These are phyloP conservation scores for Hermaeophaga mercurialis DNA, from an alignment of 2,888 invertebrate genomes.

Conservation along the genomic window DNA sequence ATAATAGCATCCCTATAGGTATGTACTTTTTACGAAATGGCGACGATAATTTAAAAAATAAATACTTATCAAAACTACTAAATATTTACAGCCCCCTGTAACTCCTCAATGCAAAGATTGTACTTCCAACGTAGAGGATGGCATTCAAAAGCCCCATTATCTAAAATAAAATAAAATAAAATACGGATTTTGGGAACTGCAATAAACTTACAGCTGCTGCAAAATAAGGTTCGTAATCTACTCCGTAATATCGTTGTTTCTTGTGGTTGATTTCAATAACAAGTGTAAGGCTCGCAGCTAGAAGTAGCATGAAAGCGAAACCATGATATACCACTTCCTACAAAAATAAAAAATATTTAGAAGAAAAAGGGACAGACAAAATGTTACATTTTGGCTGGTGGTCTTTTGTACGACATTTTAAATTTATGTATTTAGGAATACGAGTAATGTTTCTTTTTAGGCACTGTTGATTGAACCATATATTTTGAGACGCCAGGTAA, in stretches of 20 bases:
- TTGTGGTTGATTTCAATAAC: constrained; percentile 68
- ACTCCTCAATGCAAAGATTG: constrained; percentile 75
- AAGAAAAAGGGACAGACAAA: no score
- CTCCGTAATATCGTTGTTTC: constrained; percentile 51
- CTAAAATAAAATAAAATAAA: constrained; percentile 55
- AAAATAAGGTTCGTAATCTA: constrained; percentile 68
- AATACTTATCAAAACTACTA: constrained; percentile 5
- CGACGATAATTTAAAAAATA: constrained; percentile 4
- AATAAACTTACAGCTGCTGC: constrained; percentile 74
- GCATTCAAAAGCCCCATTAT: constrained; percentile 77
- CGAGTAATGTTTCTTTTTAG: no score
- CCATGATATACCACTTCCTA: constrained; percentile 85
- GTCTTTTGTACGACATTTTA: no score
- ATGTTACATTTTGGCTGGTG: no score
- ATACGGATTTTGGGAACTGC: background rate
- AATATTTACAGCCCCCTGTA: constrained; percentile 72
- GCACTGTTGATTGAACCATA: no score
- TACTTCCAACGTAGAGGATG: constrained; percentile 75
- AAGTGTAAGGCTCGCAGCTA: constrained; percentile 73
- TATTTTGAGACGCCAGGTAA: no score
- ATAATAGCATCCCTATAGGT: background rate
- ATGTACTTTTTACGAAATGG: background rate
- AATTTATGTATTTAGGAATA: no score
- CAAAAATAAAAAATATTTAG: constrained; percentile 44
- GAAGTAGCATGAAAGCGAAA: constrained; percentile 72